Conservation (phyloP, 1,140 invertebrate species). For the Ladona fulva region DNA sequence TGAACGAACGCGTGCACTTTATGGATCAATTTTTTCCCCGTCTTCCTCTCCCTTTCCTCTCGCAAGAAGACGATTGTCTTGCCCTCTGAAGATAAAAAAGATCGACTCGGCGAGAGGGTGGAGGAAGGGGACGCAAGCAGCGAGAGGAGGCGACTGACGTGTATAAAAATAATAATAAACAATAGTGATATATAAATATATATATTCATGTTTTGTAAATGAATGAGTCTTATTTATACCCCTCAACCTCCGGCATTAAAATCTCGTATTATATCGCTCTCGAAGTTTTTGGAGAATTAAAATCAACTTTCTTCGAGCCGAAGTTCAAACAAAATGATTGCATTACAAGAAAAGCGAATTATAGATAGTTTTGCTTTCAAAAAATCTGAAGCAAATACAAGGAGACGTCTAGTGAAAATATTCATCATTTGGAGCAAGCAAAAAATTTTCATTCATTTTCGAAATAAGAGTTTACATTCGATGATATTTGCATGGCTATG, state of each 20-base stretch:
- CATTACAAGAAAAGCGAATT: no score
- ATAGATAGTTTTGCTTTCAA: no score
- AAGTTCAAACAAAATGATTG: no score
- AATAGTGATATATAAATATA: conserved; percentile 11
- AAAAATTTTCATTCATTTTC: no score
- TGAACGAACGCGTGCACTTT: neutral
- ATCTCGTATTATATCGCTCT: no score
- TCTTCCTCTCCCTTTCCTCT: neutral
- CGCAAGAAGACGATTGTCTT: neutral
- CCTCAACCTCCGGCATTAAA: neutral
- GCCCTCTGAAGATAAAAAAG: neutral
- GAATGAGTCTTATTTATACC: neutral
- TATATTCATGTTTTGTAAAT: neutral
- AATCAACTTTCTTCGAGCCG: no score
- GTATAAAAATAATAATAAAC: conserved; percentile 6
- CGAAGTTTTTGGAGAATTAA: no score
- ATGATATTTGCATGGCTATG: no score
- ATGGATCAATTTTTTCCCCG: neutral
- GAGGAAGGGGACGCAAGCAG: neutral
- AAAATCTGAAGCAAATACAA: no score
- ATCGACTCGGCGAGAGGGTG: neutral
- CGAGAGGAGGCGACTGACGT: conserved; percentile 6
- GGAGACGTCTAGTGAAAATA: no score
- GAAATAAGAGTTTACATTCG: no score
- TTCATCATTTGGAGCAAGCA: no score